Percentiles rank a stretch among this genome's conserved stretches.
phyloP scores from a whole-genome alignment of 2,888 invertebrate species.

The Drosophila falleni region DNA sequence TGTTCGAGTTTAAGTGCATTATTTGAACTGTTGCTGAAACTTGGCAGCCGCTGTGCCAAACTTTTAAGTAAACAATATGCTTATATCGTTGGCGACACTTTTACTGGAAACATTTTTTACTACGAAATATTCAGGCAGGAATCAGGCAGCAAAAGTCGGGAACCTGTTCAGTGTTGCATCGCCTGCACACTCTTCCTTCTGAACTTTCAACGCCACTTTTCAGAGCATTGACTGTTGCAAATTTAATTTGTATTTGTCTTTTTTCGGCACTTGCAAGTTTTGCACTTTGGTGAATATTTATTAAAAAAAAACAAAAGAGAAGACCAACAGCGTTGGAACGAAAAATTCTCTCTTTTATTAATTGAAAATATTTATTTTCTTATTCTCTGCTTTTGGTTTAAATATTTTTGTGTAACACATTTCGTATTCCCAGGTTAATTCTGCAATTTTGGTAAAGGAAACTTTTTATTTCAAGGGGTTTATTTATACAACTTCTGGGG shows the following conservation, averaged over 20 bases:
- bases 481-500: not conserved
- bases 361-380: slow-evolving; percentile 70
- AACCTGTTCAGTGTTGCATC: not conserved
- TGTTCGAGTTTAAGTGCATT: slow-evolving; percentile 25
- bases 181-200: slow-evolving; percentile 38
- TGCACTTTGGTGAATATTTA: slow-evolving; percentile 68
- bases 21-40: slow-evolving; percentile 6
- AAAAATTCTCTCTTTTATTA: slow-evolving; percentile 61
- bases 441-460: not conserved
- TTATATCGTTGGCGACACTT: slow-evolving; percentile 43
- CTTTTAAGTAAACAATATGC: slow-evolving; percentile 51
- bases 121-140: slow-evolving; percentile 42
- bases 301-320: slow-evolving; percentile 50
- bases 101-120: slow-evolving; percentile 54
- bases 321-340: slow-evolving; percentile 10
- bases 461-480: not conserved
- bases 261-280: slow-evolving; percentile 53
- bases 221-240: slow-evolving; percentile 74
- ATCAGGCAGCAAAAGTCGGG: slow-evolving; percentile 9
- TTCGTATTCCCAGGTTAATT: not conserved
- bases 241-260: slow-evolving; percentile 28
- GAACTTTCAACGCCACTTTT: slow-evolving; percentile 66
- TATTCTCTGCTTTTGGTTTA: slow-evolving; percentile 31
- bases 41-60: slow-evolving; percentile 25
- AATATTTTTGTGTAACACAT: slow-evolving; percentile 3